Conservation (phyloP, 64 coral and sea anemone genomes). For the Platygyra sinensis region DNA sequence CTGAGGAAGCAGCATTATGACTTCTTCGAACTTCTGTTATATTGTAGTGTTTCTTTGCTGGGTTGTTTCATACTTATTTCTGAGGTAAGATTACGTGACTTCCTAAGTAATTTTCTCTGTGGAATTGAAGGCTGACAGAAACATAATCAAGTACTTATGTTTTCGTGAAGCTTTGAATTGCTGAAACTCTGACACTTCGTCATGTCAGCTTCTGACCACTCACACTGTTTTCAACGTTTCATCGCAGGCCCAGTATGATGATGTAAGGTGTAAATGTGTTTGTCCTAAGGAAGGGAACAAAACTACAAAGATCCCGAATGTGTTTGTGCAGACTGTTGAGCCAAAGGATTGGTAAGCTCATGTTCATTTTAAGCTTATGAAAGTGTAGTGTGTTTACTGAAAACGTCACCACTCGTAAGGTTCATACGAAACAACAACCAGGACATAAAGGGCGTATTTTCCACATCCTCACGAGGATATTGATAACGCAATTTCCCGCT, state of each 20-base stretch:
- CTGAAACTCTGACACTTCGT: no score
- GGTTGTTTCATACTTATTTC: background rate
- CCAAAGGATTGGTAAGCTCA: constrained; percentile 89
- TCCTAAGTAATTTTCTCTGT: no score
- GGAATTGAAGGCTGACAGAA: no score
- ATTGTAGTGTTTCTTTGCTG: background rate
- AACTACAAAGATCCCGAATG: constrained; percentile 64
- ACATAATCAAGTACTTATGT: no score
- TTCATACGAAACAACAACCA: no score
- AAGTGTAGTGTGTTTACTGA: background rate
- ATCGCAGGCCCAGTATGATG: constrained; percentile 75
- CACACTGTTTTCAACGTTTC: background rate
- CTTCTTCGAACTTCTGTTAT: background rate
- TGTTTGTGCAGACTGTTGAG: constrained; percentile 85
- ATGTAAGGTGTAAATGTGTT: constrained; percentile 97
- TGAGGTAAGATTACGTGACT: constrained; percentile 3
- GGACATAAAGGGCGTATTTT: no score
- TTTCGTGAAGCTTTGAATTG: no score
- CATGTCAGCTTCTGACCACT: no score
- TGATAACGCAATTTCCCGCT: no score
- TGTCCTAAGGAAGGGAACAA: constrained; percentile 83
- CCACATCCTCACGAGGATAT: no score
- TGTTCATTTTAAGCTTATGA: background rate
- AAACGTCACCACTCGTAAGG: no score
- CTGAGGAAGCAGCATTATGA: background rate